phyloP scores from a whole-genome alignment of 2,797 vertebrate species.

The Schizopygopsis pylzovi region DNA sequence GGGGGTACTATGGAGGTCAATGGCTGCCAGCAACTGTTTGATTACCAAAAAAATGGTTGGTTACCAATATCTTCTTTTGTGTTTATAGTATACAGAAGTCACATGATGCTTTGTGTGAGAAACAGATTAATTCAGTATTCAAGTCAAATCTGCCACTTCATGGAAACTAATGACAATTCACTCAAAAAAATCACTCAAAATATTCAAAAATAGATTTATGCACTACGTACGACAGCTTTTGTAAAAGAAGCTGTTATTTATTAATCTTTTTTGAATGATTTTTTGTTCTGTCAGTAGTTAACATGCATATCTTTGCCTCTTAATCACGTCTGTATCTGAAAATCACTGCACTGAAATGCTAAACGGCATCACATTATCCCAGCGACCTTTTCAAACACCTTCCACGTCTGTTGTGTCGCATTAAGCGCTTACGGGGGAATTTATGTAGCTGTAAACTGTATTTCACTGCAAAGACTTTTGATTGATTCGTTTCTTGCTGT shows the following conservation, averaged over 20 bases:
- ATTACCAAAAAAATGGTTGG: no score
- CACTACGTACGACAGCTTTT: neutral
- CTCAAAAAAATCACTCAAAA: neutral
- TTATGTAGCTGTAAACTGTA: conserved; percentile 2
- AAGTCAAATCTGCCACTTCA: neutral
- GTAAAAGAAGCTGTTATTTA: neutral
- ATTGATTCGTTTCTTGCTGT: conserved; percentile 8
- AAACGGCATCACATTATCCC: conserved; percentile 4
- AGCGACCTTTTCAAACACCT: conserved; percentile 15
- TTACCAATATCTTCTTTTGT: neutral
- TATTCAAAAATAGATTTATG: no score
- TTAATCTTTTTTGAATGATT: neutral
- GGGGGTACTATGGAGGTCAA: neutral
- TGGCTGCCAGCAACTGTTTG: no score
- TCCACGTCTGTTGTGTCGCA: neutral
- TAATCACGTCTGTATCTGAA: neutral
- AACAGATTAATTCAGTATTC: neutral
- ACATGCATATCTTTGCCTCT: neutral
- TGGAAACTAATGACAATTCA: neutral
- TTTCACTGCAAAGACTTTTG: neutral
- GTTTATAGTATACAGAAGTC: neutral
- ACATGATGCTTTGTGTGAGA: neutral
- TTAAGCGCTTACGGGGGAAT: neutral
- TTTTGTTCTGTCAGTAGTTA: neutral
- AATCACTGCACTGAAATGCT: neutral